These are phyloP conservation scores for Drosophila algonquin DNA, from an alignment of 2,888 invertebrate species.

Conservation along the genomic window DNA sequence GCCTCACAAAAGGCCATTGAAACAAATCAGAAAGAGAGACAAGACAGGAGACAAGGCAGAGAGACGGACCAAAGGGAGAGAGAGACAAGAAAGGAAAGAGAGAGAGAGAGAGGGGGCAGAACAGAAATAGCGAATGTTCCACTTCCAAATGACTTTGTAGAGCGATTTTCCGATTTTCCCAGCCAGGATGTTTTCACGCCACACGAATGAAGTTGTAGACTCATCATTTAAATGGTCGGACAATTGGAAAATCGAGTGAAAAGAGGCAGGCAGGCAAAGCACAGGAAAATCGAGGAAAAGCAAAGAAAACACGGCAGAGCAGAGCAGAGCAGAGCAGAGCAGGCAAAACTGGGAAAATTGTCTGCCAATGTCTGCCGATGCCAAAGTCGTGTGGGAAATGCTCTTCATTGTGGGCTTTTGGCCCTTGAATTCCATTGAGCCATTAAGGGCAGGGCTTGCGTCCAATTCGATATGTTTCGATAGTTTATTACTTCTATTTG, in stretches of 20 bases:
- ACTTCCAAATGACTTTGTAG: slow-evolving; percentile 23
- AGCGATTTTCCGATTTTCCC: slow-evolving; percentile 18
- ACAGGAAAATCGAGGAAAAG: not conserved
- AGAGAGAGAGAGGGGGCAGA: not conserved
- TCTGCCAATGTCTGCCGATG: not conserved
- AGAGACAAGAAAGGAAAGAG: slow-evolving; percentile 4
- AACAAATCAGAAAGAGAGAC: slow-evolving; percentile 57
- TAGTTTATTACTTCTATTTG: too few species aligned
- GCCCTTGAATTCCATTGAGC: too few species aligned
- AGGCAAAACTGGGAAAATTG: not conserved
- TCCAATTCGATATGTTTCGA: too few species aligned
- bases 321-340: too few species aligned
- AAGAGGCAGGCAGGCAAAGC: not conserved
- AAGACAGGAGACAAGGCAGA: not conserved
- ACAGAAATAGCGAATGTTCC: not conserved
- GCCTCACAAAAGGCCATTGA: slow-evolving; percentile 68
- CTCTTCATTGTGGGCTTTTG: not conserved
- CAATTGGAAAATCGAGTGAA: not conserved
- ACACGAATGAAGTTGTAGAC: not conserved
- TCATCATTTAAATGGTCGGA: not conserved
- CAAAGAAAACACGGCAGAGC: not conserved
- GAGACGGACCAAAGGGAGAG: not conserved
- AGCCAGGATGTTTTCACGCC: not conserved
- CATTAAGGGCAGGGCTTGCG: too few species aligned
- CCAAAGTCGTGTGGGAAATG: not conserved